Percentiles rank a stretch among this genome's conserved stretches.
These are phyloP conservation scores for Psittacula echo DNA, from an alignment of 2,797 vertebrate species.

Conservation along the genomic window DNA sequence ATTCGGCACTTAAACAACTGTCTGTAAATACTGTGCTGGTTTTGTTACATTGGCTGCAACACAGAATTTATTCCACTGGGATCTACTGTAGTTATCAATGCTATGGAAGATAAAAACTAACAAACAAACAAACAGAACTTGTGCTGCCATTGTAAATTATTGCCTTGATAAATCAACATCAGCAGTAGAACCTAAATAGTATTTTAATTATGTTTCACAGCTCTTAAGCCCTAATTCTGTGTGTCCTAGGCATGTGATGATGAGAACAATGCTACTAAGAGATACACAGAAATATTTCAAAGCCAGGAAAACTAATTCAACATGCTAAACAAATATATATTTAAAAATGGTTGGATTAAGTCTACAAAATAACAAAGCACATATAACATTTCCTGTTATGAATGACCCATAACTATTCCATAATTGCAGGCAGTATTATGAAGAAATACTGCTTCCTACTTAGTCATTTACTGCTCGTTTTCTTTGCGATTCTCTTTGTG, in stretches of 20 bases:
- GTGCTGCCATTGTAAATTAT: neutral
- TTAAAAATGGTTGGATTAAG: neutral
- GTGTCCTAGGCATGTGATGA: neutral
- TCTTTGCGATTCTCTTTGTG: neutral
- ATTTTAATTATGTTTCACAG: neutral
- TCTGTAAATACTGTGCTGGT: neutral
- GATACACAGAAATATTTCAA: neutral
- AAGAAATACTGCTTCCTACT: neutral
- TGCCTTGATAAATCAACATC: neutral
- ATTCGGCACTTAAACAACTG: neutral
- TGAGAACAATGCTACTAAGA: neutral
- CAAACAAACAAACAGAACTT: neutral
- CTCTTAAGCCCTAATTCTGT: neutral
- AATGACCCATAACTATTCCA: neutral
- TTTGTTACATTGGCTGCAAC: neutral
- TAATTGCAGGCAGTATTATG: neutral
- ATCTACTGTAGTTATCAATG: neutral
- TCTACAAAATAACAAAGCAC: neutral
- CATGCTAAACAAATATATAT: neutral
- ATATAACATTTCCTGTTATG: neutral
- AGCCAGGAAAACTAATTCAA: neutral
- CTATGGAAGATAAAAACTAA: neutral
- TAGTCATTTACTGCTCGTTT: neutral
- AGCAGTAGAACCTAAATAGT: neutral
- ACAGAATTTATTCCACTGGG: neutral